phyloP scores from a whole-genome alignment of 2,113 vertebrate genomes.

The Xenopus laevis region DNA sequence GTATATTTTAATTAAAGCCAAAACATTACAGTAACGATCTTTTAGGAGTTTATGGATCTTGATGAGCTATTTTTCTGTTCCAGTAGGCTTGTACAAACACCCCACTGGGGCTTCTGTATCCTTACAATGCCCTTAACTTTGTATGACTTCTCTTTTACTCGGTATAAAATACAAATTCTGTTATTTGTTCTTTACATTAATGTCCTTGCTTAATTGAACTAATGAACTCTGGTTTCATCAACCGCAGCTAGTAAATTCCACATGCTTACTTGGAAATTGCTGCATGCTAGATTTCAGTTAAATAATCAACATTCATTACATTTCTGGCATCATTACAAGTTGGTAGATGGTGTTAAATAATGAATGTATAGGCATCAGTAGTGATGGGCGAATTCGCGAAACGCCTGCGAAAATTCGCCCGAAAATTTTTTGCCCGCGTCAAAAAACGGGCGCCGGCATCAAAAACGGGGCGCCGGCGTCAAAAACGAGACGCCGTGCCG shows the following conservation, averaged over 20 bases:
- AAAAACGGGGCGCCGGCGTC: too few relatives aligned
- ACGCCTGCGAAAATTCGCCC: too few relatives aligned
- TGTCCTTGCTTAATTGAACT: not conserved
- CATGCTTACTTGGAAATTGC: too few relatives aligned
- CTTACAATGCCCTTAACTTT: slow-evolving; percentile 13
- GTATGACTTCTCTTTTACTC: slow-evolving; percentile 12
- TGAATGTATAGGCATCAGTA: too few relatives aligned
- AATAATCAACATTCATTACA: too few relatives aligned
- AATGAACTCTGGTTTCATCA: not conserved
- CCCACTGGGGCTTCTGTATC: not conserved
- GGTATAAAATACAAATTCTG: not conserved
- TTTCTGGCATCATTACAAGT: too few relatives aligned
- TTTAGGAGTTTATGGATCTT: not conserved
- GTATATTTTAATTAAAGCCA: slow-evolving; percentile 37
- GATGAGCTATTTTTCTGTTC: slow-evolving; percentile 14
- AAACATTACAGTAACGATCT: not conserved
- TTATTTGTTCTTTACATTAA: not conserved
- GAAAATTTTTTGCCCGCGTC: too few relatives aligned
- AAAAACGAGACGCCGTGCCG: too few relatives aligned
- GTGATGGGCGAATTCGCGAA: too few relatives aligned
- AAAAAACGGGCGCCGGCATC: too few relatives aligned
- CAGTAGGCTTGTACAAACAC: not conserved
- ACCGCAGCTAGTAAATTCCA: not conserved
- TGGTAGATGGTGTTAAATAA: too few relatives aligned
- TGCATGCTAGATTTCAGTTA: too few relatives aligned